Base-by-base conservation (phyloP, 2,113 vertebrate species). In the Gobius niger region DNA sequence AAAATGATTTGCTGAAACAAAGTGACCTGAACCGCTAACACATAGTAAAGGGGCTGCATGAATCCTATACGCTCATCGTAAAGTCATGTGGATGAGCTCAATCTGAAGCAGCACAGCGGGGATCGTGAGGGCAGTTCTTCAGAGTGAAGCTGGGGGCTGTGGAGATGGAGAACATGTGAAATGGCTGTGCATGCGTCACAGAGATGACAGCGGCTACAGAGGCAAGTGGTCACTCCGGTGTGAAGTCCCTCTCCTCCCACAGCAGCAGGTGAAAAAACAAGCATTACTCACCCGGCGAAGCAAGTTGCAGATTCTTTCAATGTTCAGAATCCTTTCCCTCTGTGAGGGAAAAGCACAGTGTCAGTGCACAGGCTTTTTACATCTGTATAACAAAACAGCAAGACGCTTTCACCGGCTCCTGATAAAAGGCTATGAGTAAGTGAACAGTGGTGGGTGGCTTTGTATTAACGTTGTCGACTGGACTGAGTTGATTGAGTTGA, bases 301-400 rank as follows among this genome's bases (percentile, higher is more conserved):
- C 70, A 97, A 92, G 89, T 95, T 95, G 91, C 96, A 97, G 88
- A 97, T 97, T 84, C 96, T 93, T 70, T 97, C 96, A 47, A 97
- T 95, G 90, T 97, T 97, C 81, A 95, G 93, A 79, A 96, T 95
- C 87, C 96, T 90, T 83, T 97, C 96, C 61, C 95, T 94, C 96
- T 97, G 92, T 73, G 61, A 77, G 79, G 57, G 2, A 63, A 34
- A 85, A 5, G 76, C 15, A 85, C 72, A 85, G 65, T 79, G 47
- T 65, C 56, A 7, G 4, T 18, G 41, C 5, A 42, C 14, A 0
- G 7, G 12, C 34, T 8, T 60, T 60, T 15, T 42, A 59, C 7
- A 60, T 12, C 34, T 60, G 5, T 60, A 44, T 62, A 16, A 34
- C 24, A 34, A 44, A 61, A 62, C 15, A 11, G 18, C 15, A 46